Conservation (phyloP, 2,888 invertebrate species). For the Selenia dentaria region DNA sequence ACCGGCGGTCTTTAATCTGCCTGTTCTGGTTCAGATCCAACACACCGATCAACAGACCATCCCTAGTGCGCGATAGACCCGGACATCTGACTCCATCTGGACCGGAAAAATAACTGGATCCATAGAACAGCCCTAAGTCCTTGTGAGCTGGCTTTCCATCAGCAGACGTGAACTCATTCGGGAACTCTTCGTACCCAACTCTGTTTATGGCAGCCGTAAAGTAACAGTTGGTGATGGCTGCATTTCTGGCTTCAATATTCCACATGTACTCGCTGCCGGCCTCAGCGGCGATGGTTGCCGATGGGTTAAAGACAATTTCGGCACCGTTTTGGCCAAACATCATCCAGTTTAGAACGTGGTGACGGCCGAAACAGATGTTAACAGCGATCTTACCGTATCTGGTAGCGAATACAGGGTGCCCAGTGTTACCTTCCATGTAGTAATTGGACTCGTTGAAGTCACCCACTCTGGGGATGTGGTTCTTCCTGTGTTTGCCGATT, state of each 20-base stretch:
- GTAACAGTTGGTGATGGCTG: constrained; percentile 98
- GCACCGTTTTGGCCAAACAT: constrained; percentile 99
- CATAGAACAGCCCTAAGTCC: constrained; percentile 97
- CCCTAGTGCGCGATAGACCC: constrained; percentile 90
- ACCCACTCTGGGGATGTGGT: constrained; percentile 98
- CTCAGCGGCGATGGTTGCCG: constrained; percentile 92
- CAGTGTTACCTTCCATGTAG: constrained; percentile 97
- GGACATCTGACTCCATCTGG: constrained; percentile 98
- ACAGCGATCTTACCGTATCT: constrained; percentile 95
- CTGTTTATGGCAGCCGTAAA: constrained; percentile 97
- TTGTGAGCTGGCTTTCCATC: constrained; percentile 92
- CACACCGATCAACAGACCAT: constrained; percentile 96
- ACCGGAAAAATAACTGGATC: constrained; percentile 96
- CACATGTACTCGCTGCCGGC: constrained; percentile 95
- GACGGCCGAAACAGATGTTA: constrained; percentile 99
- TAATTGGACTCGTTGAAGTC: constrained; percentile 99
- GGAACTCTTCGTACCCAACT: constrained; percentile 95
- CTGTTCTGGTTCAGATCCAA: constrained; percentile 97
- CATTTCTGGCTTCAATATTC: constrained; percentile 98
- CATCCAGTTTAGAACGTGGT: constrained; percentile 99
- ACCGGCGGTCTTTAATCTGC: constrained; percentile 97
- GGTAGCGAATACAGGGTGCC: constrained; percentile 97
- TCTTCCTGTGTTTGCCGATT: constrained; percentile 98
- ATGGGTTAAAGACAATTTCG: constrained; percentile 99
- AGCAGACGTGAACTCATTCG: constrained; percentile 81